Evolutionary conservation across 2,113 vertebrate species (phyloP), one percentile per base, ranked within the genome.

Genomic region (Sterrhoptilus dennistouni): DNA sequence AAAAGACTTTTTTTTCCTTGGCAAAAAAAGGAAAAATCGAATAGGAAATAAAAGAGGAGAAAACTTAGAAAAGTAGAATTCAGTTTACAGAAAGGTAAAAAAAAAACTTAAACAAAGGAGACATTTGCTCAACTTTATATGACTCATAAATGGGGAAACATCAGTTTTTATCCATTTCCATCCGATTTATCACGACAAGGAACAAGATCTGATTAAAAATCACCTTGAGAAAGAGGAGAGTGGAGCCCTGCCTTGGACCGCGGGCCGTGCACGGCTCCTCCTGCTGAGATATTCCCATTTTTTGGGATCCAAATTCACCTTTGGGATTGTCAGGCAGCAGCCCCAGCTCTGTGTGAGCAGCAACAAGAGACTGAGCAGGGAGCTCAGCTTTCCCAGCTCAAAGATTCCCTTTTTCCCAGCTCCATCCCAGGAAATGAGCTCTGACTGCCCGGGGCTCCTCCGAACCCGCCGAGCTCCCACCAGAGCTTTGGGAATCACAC

Each of bases 401-500:
- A 24, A 29, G 25, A 40, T n/a, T 76, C 79, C 44, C 50, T 71
- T 22, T 17, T 75, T 75, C 77, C 72, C 63, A 10, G 74, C 63
- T 70, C 59, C 68, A 10, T 84, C 66, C 87, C 78, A 94, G 87
- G 89, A 94, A 95, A 93, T 47, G 72, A 94, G 66, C 74, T 94
- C 74, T 60, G 92, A 85, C 70, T 82, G 81, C 14, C 5, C 6
- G 53, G 50, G 23, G 59, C 70, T 91, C 90, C 12, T 69, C 81
- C 11, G 36, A 71, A 84, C 12, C 77, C 63, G 81, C 87, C n/a
- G 35, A 63, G 87, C 90, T 93, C 83, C 88, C 4, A 22, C 20
- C 63, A 68, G n/a, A 14, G 87, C 75, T 69, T 36, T 76, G 93
- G 91, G 83, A 92, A 24, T 38, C 38, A 38, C 12, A 1, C 29